Base-by-base conservation (phyloP, 1,140 invertebrate genomes). In the Zaprionus africanus region DNA sequence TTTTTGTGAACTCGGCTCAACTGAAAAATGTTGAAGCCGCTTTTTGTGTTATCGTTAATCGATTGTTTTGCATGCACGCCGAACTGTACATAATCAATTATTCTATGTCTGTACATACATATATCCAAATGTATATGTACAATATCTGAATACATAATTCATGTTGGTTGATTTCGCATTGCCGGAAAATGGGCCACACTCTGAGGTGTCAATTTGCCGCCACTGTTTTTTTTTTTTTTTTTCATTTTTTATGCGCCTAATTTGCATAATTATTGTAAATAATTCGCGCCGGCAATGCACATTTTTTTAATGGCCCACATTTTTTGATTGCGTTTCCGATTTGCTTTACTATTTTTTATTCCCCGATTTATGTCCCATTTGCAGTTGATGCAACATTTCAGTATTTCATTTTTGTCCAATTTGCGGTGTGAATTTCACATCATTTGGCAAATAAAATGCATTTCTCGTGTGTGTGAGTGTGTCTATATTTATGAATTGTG, bases 61-160 rank as follows among this genome's bases (percentile, higher is more conserved):
- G 76, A 64, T 76, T 63, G 58, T 64, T 78, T 72, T 60, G 79
- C 78, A 74, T 72, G 70, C 71, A 53, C 46, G 54, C 28, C 49
- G 28, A 63, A 58, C 43, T 75, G 72, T 75, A 75, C 53, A 73
- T 60, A 58, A 43, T 57, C 9, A 22, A 26, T 61, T 24, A 51
- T 24, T 51, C 17, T 24, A 43, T 13, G 15, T 28, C 5, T 43
- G 11, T 26, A 56, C 26, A 26, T 46, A 46, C 43, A 54, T 26
- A 54, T 54, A 54, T 54, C 13, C 22, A 28, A 11, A n/a, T 56
- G 11, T 56, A n/a, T 56, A 24, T 57, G 26, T 38, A n/a, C n/a
- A n/a, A n/a, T n/a, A 31, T 43, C 2, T 22, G 38, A 38, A 41
- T 56, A 28, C 5, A 56, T 15, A 36, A 63, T 15, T 54, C n/a